Base-by-base conservation (phyloP, 35 echinoderm and acorn worm genomes). In the Ptychodera flava region DNA sequence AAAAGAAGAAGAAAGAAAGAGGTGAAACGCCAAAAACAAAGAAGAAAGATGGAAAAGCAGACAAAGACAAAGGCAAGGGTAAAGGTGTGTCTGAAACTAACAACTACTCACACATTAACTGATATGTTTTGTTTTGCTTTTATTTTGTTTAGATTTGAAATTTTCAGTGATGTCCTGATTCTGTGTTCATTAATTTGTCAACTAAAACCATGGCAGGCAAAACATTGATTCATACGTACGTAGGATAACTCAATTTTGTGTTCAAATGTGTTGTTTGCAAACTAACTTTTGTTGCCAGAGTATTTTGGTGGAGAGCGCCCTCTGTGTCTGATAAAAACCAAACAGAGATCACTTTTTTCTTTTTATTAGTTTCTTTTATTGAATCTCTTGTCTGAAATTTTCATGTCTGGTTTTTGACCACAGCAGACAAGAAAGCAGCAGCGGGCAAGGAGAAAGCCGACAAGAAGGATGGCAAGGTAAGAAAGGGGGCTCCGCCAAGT, bases 41-140 rank as follows among this genome's bases (percentile, higher is more conserved):
- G 82, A 97, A 93, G 83, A 97, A 93, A 89, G 94, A 93, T 77
- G 89, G 36, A 0, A 97, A 97, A 45, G 88, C 85, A 78, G 93
- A 93, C 36, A 93, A 93, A 76, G 93, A 94, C 6, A 94, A 92
- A 84, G 91, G 91, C 85, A 36, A 81, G 38, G 33, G 36, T 80
- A 87, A 34, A 36, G 2, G 31, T 36, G 31, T 85, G 36, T 34
- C 14, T 29, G 32, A 30, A n/a, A 14, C 79, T 53, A 88, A 78
- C 30, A n/a, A 1, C 16, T 87, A 78, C 53, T 78, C 1, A 30
- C 28, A 28, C 16, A 29, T 76, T 32, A 36, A 38, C 28, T 33
- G 30, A 6, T 29, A 16, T 16, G 76, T 77, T 77, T n/a, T 81
- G 16, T 22, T 14, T 14, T 15, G 15, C 28, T 12, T 1, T 36